A percentile compares a stretch with the other conserved stretches of the same genome.
phyloP scores from a whole-genome alignment of 2,113 vertebrate genomes.

The Oryzias curvinotus region DNA sequence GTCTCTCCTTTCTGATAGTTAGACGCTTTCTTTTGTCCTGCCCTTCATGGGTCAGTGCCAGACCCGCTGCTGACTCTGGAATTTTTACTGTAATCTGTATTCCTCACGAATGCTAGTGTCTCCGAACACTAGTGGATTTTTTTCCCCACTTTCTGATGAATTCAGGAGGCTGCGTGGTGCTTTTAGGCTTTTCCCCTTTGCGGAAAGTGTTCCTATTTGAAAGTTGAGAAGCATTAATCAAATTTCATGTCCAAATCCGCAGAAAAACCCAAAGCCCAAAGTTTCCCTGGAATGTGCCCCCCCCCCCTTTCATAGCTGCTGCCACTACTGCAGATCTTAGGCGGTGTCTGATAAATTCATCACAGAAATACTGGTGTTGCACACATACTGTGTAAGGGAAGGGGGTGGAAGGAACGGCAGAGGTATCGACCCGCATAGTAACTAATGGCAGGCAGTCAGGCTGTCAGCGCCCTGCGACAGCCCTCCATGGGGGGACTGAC shows the following conservation, averaged over 20 bases:
- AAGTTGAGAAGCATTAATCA: background rate
- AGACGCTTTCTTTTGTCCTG: slow-evolving; percentile 19
- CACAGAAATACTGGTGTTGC: slow-evolving; percentile 48
- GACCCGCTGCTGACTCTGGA: slow-evolving; percentile 16
- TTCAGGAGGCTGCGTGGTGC: background rate
- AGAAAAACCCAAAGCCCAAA: too few species aligned
- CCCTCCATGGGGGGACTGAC: slow-evolving; percentile 47
- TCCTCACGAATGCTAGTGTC: slow-evolving; percentile 13
- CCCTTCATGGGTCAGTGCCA: slow-evolving; percentile 24
- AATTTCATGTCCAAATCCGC: background rate
- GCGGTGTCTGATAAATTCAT: slow-evolving; percentile 58
- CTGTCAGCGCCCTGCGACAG: slow-evolving; percentile 48
- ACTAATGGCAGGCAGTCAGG: slow-evolving; percentile 60
- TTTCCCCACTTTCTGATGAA: background rate
- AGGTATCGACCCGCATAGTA: slow-evolving; percentile 57
- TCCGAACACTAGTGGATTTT: background rate
- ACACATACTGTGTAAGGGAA: background rate
- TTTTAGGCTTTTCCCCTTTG: background rate
- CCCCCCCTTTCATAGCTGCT: slow-evolving; percentile 34
- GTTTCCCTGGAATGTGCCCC: too few species aligned
- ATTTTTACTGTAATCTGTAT: slow-evolving; percentile 20
- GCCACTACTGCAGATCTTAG: slow-evolving; percentile 31
- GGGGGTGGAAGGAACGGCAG: slow-evolving; percentile 5
- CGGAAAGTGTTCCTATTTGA: background rate
- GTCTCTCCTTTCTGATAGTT: slow-evolving; percentile 9